phyloP scores from a whole-genome alignment of 2,888 invertebrate species.

The Cristatella mucedo region DNA sequence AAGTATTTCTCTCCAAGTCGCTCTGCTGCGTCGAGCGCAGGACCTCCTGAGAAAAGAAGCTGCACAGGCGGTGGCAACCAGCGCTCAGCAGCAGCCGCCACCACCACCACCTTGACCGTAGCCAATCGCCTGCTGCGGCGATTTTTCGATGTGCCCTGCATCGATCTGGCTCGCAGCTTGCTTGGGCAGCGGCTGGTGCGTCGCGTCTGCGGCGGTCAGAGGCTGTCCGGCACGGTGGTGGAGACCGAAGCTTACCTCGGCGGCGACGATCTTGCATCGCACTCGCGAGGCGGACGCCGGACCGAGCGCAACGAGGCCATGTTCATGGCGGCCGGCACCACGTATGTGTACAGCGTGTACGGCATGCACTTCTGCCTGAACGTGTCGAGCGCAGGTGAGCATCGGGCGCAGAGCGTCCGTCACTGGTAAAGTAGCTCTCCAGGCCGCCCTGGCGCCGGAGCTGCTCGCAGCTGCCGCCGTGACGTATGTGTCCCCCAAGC shows the following conservation, averaged over 20 bases:
- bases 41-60: too few species aligned
- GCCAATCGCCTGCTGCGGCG: too few species aligned
- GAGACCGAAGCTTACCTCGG: constrained; percentile 60
- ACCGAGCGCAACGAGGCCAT: constrained; percentile 52
- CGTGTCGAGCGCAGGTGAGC: constrained; percentile 48
- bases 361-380: constrained; percentile 61
- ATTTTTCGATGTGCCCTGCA: constrained; percentile 26
- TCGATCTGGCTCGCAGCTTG: constrained; percentile 44
- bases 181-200: constrained; percentile 50
- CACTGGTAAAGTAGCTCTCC: too few species aligned
- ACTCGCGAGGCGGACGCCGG: constrained; percentile 45
- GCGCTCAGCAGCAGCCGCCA: too few species aligned
- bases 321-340: constrained; percentile 56
- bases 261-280: constrained; percentile 50
- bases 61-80: too few species aligned
- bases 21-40: too few species aligned
- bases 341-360: constrained; percentile 56
- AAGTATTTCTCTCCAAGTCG: too few species aligned
- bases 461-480: too few species aligned
- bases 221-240: constrained; percentile 50
- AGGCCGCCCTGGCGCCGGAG: too few species aligned
- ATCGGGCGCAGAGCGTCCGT: too few species aligned
- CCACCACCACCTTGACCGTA: too few species aligned
- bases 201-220: constrained; percentile 34
- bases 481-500: too few species aligned